Evolutionary conservation across 2,888 invertebrate genomes (phyloP).

Genomic region (Melieria picta): DNA sequence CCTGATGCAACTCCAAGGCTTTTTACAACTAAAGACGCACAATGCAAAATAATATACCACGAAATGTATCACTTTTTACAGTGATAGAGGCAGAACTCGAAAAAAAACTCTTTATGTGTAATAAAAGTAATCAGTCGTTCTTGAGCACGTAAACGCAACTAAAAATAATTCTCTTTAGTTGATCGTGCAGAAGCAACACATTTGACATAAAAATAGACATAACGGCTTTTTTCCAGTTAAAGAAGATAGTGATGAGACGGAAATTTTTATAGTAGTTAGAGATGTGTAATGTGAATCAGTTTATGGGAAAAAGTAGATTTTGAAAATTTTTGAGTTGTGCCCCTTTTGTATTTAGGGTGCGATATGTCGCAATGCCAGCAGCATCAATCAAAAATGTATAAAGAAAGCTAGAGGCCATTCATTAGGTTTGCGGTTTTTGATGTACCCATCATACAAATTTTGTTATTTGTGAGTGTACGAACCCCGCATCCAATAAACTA

Average conservation of each 20-base stretch:
- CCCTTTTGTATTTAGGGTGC: conserved; percentile 16
- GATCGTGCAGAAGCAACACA: conserved; percentile 21
- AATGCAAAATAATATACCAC: conserved; percentile 26
- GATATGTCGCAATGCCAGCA: too few relatives aligned
- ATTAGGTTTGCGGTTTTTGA: too few relatives aligned
- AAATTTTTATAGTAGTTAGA: conserved; percentile 19
- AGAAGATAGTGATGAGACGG: conserved; percentile 20
- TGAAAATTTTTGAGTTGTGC: neutral
- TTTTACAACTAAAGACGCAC: conserved; percentile 19
- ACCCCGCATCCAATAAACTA: too few relatives aligned
- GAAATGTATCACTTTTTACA: conserved; percentile 21
- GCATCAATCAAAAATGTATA: too few relatives aligned
- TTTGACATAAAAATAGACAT: conserved; percentile 14
- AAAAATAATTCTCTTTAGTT: conserved; percentile 20
- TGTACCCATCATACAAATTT: too few relatives aligned
- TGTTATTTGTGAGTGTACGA: too few relatives aligned
- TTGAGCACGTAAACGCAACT: conserved; percentile 17
- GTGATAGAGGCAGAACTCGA: conserved; percentile 11
- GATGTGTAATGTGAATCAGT: conserved; percentile 20
- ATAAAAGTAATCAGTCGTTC: neutral
- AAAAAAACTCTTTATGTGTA: neutral
- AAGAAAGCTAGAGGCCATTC: too few relatives aligned
- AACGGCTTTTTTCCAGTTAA: neutral
- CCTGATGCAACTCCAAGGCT: neutral
- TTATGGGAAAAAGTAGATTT: neutral